Percentiles rank a stretch among this genome's conserved stretches.
phyloP scores from a whole-genome alignment of 1,140 invertebrate genomes.

The Drusus annulatus region DNA sequence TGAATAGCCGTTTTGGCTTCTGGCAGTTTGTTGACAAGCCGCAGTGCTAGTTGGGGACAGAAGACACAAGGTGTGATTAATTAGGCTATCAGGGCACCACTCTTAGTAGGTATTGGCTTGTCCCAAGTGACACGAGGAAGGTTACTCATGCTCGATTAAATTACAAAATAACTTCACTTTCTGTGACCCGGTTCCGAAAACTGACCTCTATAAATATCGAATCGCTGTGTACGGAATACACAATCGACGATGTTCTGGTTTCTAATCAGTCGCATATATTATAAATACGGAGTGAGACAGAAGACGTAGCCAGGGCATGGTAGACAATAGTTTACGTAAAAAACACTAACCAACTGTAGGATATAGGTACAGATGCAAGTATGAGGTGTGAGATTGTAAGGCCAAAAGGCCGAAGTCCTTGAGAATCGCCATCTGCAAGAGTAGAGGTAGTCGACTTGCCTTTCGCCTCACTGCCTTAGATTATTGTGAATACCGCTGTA shows the following conservation, averaged over 20 bases:
- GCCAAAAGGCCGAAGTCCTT: constrained; percentile 22
- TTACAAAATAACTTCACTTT: constrained; percentile 30
- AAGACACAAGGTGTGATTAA: too few species aligned
- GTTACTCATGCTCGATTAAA: background rate
- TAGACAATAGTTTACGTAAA: background rate
- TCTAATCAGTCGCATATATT: too few species aligned
- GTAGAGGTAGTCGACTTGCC: background rate
- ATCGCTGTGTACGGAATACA: constrained; percentile 6
- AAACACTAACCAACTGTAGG: background rate
- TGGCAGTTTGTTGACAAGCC: too few species aligned
- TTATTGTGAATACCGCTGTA: background rate
- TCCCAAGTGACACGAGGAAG: background rate
- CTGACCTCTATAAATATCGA: constrained; percentile 18
- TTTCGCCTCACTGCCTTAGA: background rate
- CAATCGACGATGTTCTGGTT: background rate
- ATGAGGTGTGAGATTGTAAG: background rate
- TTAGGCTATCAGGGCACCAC: too few species aligned
- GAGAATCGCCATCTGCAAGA: background rate
- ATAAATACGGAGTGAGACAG: background rate
- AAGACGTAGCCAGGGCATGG: too few species aligned
- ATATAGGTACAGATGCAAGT: background rate
- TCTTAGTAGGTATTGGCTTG: too few species aligned
- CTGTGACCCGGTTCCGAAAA: constrained; percentile 28
- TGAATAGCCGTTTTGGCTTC: too few species aligned
- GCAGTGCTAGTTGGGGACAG: too few species aligned